A percentile compares a stretch with the other conserved stretches of the same genome.
Evolutionary conservation across 2,888 invertebrate species (phyloP).

Genomic region (Sylvicola cinctus): DNA sequence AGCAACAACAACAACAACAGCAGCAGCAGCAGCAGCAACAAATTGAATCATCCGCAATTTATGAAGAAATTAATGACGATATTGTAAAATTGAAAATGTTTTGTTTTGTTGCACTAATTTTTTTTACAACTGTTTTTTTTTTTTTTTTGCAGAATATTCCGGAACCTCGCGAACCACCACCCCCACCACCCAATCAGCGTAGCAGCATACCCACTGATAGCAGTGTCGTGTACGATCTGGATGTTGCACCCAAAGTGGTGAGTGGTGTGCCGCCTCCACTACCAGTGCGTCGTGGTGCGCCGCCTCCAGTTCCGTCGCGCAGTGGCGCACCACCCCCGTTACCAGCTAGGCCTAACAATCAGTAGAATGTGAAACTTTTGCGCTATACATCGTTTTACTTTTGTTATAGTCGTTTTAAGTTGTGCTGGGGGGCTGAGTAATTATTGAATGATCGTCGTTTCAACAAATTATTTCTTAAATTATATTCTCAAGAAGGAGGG

Average conservation of each 20-base stretch:
- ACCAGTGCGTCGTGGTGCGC: constrained; percentile 27
- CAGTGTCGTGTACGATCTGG: constrained; percentile 5
- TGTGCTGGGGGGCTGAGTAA: too few relatives aligned
- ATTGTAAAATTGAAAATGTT: constrained; percentile 13
- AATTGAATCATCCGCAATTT: constrained; percentile 23
- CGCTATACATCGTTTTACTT: too few relatives aligned
- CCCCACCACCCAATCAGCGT: constrained; percentile 37
- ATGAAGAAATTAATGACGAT: constrained; percentile 34
- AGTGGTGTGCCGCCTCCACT: constrained; percentile 30
- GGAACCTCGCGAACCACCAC: constrained; percentile 32
- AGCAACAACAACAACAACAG: not conserved
- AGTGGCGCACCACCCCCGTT: constrained; percentile 22
- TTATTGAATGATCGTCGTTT: too few relatives aligned
- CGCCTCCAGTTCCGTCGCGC: constrained; percentile 24
- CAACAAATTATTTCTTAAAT: too few relatives aligned
- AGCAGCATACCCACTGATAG: constrained; percentile 34
- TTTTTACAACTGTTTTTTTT: not conserved
- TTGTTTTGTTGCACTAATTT: too few relatives aligned
- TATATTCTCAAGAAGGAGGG: too few relatives aligned
- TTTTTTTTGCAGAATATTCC: constrained; percentile 12
- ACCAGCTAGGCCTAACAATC: constrained; percentile 17
- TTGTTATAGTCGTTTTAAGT: too few relatives aligned
- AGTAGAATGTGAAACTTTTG: not conserved
- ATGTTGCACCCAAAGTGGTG: constrained; percentile 20
- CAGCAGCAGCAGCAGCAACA: constrained; percentile 3